Evolutionary conservation across 2,888 invertebrate species (phyloP), one percentile per base, ranked within the genome.

Genomic region (Amphimallon solstitiale): DNA sequence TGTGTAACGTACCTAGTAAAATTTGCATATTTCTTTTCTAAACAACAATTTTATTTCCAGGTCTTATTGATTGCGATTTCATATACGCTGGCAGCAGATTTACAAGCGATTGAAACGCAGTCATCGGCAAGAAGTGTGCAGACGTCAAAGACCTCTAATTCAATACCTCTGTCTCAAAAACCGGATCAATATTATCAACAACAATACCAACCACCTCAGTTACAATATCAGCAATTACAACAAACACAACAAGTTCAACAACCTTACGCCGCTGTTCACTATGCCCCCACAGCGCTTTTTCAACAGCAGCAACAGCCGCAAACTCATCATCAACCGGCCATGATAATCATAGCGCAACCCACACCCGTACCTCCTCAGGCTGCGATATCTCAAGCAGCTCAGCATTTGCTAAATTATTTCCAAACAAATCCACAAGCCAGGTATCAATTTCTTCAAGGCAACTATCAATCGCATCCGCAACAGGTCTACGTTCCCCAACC

Each of bases 331-430:
- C 79, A 78, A 19, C 74, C 73, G 1, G 72, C 80, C 4, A 82
- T 81, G 80, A 74, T 81, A 19, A 80, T 82, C 45, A 79, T 81
- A 23, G 81, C 81, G 9, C 81, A 81, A 69, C 81, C 82, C 7
- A 76, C 78, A 2, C 71, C 74, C 17, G 70, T 78, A 5, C 79
- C 77, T 9, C 76, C 77, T 21, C 76, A 76, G 60, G 60, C 77
- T 29, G 46, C 79, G 12, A 75, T 75, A 56, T 71, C 74, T 40
- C 56, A 63, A 29, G 72, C 75, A 2, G 74, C 74, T 0, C 79
- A 81, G 65, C 80, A 80, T 64, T 67, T 82, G 2, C 63, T 82
- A 21, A 76, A 78, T 52, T 81, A 79, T 64, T 80, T 79, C 73
- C 78, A 79, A 37, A 72, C 70, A 48, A 79, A 77, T 64, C 79